A percentile compares a stretch with the other conserved stretches of the same genome.
These are phyloP conservation scores for Dolichallabes microphthalmus DNA, from an alignment of 2,113 vertebrate genomes.

Conservation along the genomic window DNA sequence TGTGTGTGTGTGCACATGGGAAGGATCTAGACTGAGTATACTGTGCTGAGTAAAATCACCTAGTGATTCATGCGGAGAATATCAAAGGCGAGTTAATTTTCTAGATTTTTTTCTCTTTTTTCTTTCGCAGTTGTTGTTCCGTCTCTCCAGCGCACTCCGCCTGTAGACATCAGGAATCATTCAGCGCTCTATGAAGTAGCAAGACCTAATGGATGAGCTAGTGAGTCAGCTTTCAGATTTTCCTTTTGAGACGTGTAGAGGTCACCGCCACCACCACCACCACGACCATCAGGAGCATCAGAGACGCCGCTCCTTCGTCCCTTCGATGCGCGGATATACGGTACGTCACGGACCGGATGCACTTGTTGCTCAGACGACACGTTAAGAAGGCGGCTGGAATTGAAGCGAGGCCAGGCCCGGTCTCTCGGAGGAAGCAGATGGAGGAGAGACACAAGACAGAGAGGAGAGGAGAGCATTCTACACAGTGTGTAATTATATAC, in stretches of 20 bases:
- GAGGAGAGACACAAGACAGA: background rate
- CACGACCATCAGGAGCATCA: background rate
- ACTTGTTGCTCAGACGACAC: background rate
- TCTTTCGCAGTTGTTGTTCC: too few species aligned
- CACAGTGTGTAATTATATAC: constrained; percentile 49
- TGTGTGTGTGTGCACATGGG: background rate
- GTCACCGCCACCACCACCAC: background rate
- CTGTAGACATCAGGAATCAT: background rate
- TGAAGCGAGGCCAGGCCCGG: background rate
- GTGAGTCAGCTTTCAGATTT: background rate
- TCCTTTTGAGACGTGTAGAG: background rate
- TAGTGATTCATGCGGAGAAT: background rate
- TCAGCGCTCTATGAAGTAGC: background rate
- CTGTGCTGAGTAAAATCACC: constrained; percentile 7
- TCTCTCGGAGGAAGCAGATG: background rate
- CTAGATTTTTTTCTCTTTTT: too few species aligned
- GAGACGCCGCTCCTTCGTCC: background rate
- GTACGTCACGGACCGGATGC: background rate
- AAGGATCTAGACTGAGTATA: background rate
- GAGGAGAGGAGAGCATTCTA: constrained; percentile 14
- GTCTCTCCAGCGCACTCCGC: background rate
- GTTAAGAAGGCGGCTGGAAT: background rate
- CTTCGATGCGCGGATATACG: background rate
- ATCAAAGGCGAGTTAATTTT: background rate
- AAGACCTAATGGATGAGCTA: background rate